A percentile compares a stretch with the other conserved stretches of the same genome.
These are phyloP conservation scores for Hirtodrosophila cameraria DNA, from an alignment of 2,888 invertebrate species.

Conservation along the genomic window DNA sequence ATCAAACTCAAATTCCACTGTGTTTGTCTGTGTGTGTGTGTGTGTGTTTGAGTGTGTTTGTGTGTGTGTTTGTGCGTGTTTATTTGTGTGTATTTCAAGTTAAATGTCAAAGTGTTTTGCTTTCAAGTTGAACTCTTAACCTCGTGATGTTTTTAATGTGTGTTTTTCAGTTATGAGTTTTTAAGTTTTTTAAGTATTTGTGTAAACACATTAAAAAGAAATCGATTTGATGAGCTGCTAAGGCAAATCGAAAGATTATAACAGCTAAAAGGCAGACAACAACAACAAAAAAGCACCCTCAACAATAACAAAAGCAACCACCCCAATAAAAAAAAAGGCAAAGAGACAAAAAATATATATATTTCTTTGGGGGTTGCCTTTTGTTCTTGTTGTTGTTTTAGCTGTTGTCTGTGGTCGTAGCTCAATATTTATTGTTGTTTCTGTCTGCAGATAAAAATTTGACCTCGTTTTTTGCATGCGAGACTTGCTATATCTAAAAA, in stretches of 20 bases:
- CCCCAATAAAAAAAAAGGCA: slow-evolving; percentile 10
- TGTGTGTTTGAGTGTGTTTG: too few relatives aligned
- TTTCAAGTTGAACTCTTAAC: slow-evolving; percentile 50
- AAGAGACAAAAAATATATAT: slow-evolving; percentile 22
- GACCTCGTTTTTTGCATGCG: too few relatives aligned
- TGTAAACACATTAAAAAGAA: slow-evolving; percentile 18
- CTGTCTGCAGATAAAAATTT: slow-evolving; percentile 73
- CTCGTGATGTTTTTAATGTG: slow-evolving; percentile 16
- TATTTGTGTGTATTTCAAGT: slow-evolving; percentile 33
- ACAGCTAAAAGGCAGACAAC: slow-evolving; percentile 18
- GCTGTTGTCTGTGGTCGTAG: slow-evolving; percentile 65
- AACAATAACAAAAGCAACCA: slow-evolving; percentile 16
- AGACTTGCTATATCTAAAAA: too few relatives aligned
- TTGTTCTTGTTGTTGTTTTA: slow-evolving; percentile 18
- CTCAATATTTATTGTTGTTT: slow-evolving; percentile 66
- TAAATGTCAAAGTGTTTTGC: slow-evolving; percentile 61
- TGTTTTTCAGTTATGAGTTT: slow-evolving; percentile 3
- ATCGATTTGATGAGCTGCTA: slow-evolving; percentile 51
- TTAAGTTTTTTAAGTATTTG: slow-evolving; percentile 8
- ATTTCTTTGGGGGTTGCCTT: slow-evolving; percentile 28
- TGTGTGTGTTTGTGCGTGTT: slow-evolving; percentile 1
- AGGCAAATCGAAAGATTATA: slow-evolving; percentile 42
- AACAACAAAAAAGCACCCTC: slow-evolving; percentile 37
- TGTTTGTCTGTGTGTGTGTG: slow-evolving; percentile 11
- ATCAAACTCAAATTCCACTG: slow-evolving; percentile 3